Base-by-base conservation (phyloP, 2,113 vertebrate species). In the Phrynocephalus versicolor region DNA sequence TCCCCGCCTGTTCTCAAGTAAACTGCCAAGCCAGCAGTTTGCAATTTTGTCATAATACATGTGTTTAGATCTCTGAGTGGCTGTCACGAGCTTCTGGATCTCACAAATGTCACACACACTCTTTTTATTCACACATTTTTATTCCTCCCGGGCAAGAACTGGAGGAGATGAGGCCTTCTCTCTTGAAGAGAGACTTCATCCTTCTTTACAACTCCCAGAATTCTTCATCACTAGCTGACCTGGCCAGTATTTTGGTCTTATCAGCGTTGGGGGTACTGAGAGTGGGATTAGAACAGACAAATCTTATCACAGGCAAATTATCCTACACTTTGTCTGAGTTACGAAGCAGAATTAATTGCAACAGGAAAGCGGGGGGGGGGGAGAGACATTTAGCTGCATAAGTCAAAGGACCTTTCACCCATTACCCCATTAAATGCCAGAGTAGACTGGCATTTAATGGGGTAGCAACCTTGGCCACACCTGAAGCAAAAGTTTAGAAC, bases 1-100 rank as follows among this genome's bases (percentile, higher is more conserved):
- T 95, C 94, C 90, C 92, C 79, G 45, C 92, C 94, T 94, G 89
- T 92, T 94, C 93, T 77, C 84, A 93, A 90, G 89, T 91, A 95
- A 93, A 93, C 87, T 95, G 95, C 95, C 95, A 96, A 96, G 93
- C 90, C 95, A 87, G 84, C 94, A 96, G 80, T 95, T 94, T 94
- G 90, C 91, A 88, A 94, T 92, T 95, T 94, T 95, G 90, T 95
- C 92, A 88, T 92, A 93, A 95, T 94, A 93, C 94, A 93, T 93
- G 94, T 94, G 92, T 90, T 95, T 92, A 86, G 19, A 86, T 93
- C 88, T 92, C 87, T 0, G 78, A 91, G 89, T 93, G 89, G 78
- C 90, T 83, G 92, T 92, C 91, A 94, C 77, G 37, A 91, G 92
- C 93, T 88, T 90, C 87, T 88, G 81, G 35, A 82, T 94, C 90